Conservation (phyloP, 2,888 invertebrate genomes). For the Hybos culiciformis region DNA sequence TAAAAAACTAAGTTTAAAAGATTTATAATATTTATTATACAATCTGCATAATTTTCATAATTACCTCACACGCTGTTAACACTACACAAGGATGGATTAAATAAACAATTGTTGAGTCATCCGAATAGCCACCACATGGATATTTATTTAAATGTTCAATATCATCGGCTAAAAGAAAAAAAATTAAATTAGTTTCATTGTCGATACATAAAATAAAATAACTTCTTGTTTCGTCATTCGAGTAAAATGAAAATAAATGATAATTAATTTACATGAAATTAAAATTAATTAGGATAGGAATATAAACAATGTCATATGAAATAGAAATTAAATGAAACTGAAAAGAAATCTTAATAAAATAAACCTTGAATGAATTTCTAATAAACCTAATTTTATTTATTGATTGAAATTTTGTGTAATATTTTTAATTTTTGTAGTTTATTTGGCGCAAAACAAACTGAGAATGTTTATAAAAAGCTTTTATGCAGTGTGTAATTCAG, state of each 20-base stretch:
- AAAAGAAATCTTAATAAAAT: too few species aligned
- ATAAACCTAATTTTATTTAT: too few species aligned
- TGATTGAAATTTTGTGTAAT: too few species aligned
- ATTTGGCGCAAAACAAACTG: too few species aligned
- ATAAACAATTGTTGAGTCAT: slow-evolving; percentile 74
- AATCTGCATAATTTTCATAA: not conserved
- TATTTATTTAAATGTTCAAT: slow-evolving; percentile 72
- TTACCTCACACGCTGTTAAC: slow-evolving; percentile 66
- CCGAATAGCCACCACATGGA: slow-evolving; percentile 70
- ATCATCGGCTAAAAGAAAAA: slow-evolving; percentile 48
- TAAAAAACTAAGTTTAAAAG: too few species aligned
- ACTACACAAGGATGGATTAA: slow-evolving; percentile 79
- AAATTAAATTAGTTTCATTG: slow-evolving; percentile 11
- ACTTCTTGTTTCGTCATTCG: not conserved
- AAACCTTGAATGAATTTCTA: too few species aligned
- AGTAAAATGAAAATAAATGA: not conserved
- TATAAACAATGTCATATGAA: too few species aligned
- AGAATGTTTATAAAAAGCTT: too few species aligned
- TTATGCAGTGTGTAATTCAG: too few species aligned
- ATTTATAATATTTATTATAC: not conserved
- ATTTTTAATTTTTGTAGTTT: too few species aligned
- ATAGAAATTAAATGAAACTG: too few species aligned
- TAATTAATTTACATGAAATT: not conserved
- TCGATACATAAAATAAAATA: slow-evolving; percentile 2
- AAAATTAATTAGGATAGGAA: not conserved